Conservation (phyloP, 2,113 vertebrate species). For the Steatornis caripensis region DNA sequence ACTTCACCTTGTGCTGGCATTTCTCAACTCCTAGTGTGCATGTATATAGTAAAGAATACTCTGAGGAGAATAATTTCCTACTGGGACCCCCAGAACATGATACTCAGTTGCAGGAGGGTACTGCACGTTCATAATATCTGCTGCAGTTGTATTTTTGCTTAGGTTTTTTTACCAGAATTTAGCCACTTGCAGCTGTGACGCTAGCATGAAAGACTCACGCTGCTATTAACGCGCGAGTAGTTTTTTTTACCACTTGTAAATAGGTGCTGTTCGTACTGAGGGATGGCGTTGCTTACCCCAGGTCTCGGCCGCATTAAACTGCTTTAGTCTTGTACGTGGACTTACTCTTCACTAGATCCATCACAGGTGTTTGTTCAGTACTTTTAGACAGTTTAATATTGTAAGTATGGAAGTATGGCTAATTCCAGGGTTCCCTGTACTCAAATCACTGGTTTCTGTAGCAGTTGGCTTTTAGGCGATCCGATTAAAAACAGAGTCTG, state of each 20-base stretch:
- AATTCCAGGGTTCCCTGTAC: background rate
- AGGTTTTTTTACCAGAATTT: background rate
- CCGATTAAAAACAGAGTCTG: background rate
- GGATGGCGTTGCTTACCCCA: background rate
- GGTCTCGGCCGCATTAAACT: background rate
- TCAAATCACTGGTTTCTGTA: background rate
- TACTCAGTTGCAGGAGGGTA: background rate
- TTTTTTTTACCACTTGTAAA: background rate
- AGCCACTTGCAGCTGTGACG: rapidly evolving
- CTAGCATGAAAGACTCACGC: background rate
- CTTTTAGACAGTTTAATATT: background rate
- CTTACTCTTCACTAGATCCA: background rate
- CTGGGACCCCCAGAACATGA: background rate
- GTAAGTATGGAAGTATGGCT: background rate
- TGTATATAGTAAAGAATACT: background rate
- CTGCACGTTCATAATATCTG: background rate
- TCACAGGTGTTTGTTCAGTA: background rate
- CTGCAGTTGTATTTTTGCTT: background rate
- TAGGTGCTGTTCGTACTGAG: background rate
- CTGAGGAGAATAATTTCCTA: background rate
- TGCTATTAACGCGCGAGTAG: background rate
- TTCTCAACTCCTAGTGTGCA: background rate
- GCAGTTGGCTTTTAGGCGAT: background rate
- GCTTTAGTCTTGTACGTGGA: background rate
- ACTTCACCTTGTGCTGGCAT: background rate